Base-by-base conservation (phyloP, 1,140 invertebrate genomes). In the Hermetia illucens region DNA sequence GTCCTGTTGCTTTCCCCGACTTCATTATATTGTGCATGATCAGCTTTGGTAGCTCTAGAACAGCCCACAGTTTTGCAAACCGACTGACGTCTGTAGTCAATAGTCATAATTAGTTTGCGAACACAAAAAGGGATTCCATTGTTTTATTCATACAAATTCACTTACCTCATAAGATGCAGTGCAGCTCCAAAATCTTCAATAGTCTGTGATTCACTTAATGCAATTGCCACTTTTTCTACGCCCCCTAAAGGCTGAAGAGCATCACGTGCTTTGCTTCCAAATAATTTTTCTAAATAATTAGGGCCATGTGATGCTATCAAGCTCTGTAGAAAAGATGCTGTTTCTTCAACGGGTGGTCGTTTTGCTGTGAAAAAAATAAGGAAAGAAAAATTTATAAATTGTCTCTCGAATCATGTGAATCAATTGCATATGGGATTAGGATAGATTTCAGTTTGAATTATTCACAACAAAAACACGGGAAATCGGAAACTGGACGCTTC, bases 211-310 rank as follows among this genome's bases (percentile, higher is more conserved):
- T 95, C 91, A 91, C 71, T 44, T 61, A 96, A 66, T 39, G 91
- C 88, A 48, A 95, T 91, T 43, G 91, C 91, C 21, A 95, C 90
- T 62, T 85, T 82, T 50, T 93, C 82, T 5, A 94, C 86, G 21
- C 91, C 92, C 19, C 92, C 92, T 16, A 96, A 69, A 1, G 85
- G 87, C 43, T 76, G 75, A 18, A 95, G 69, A 1, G 88, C 83
- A 54, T 94, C 86, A 44, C 89, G 70, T 13, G 91, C 91, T 67
- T 93, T 94, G 53, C 73, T 82, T 36, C 90, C 91, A 51, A 95
- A 95, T 20, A 96, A 68, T 63, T 95, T 96, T 61, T 93, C 90
- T 50, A 95, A 67, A 58, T 94, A 96, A 66, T 95, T 93, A 42
- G 90, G 88, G 45, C 91, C 91, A 62, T 96, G 91, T 41, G 87